Evolutionary conservation across 2,797 vertebrate genomes (phyloP).

Genomic region (Tragelaphus eurycerus): DNA sequence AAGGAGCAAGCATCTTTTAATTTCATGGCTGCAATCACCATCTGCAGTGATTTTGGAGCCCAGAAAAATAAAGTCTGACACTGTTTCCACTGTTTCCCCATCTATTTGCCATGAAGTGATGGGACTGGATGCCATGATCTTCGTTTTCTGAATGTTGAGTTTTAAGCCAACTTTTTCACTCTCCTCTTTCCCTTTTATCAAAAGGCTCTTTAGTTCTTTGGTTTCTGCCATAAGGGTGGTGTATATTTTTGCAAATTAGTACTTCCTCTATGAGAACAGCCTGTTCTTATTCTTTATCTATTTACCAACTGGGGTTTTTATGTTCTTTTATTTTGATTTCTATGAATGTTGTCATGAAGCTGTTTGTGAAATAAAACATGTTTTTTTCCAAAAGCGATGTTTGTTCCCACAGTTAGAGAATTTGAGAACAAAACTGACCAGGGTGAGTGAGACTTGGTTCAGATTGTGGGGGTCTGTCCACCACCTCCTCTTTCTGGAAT

Average conservation of each 20-base stretch:
- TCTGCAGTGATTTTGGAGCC: too few relatives aligned
- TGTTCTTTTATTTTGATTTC: conserved; percentile 50
- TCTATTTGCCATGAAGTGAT: neutral
- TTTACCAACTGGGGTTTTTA: neutral
- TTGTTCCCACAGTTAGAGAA: neutral
- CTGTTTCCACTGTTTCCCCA: neutral
- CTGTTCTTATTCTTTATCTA: conserved; percentile 12
- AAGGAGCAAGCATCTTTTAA: too few relatives aligned
- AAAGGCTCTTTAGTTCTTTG: neutral
- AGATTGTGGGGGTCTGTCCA: neutral
- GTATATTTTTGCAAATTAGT: neutral
- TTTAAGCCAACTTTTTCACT: neutral
- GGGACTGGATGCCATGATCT: neutral
- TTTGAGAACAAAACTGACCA: neutral
- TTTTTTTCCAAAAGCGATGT: neutral
- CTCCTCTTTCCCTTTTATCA: neutral
- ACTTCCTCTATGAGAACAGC: conserved; percentile 7
- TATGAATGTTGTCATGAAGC: conserved; percentile 17
- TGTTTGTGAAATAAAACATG: conserved; percentile 28
- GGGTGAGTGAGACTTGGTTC: neutral
- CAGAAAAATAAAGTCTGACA: neutral
- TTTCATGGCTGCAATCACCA: too few relatives aligned
- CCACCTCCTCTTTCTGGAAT: neutral
- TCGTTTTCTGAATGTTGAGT: neutral
- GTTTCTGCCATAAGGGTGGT: neutral